Conservation (phyloP, 2,113 vertebrate genomes). For the Phylloscopus trochiloides region DNA sequence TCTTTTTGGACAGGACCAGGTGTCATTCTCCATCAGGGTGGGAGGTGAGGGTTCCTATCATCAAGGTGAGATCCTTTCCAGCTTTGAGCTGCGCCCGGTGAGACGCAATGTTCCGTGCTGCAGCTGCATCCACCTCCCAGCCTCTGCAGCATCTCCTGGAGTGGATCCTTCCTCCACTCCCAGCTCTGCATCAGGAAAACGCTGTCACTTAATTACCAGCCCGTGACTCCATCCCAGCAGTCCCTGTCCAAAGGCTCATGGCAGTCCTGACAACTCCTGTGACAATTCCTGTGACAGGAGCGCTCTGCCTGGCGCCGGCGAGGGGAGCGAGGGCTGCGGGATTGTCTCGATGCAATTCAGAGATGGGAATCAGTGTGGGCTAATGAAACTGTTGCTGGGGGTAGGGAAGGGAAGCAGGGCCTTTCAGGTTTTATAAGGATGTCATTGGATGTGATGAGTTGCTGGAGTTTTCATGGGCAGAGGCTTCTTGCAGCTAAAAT, state of each 20-base stretch:
- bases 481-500: not conserved
- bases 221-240: not conserved
- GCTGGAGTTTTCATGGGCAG: not conserved
- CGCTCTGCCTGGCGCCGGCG: not conserved
- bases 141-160: not conserved
- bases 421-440: rapidly evolving
- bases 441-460: not conserved
- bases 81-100: not conserved
- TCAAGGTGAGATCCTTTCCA: not conserved
- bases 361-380: not conserved
- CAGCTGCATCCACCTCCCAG: not conserved
- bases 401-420: too few relatives aligned
- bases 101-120: not conserved
- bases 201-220: not conserved
- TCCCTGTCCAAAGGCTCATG: not conserved
- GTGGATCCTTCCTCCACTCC: not conserved
- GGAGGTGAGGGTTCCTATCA: not conserved
- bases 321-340: not conserved
- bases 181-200: not conserved
- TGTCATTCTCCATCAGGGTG: not conserved
- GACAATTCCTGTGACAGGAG: not conserved
- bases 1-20: not conserved
- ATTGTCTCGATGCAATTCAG: not conserved
- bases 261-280: not conserved
- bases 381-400: not conserved